Conservation (phyloP, 2,113 vertebrate species). For the Porphyrio hochstetteri region DNA sequence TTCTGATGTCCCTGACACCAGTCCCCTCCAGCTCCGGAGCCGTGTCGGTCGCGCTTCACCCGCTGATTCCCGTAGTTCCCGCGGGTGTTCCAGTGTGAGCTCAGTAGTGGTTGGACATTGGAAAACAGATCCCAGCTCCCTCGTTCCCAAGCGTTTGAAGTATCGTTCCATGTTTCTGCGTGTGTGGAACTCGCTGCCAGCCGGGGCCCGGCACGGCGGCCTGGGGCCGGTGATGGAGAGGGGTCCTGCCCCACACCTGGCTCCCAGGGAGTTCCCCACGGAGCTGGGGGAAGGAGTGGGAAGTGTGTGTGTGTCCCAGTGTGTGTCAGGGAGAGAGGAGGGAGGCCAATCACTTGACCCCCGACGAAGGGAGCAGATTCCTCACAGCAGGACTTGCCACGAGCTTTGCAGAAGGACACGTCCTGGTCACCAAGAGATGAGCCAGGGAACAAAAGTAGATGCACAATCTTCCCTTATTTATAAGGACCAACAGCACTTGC, state of each 20-base stretch:
- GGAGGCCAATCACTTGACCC: background rate
- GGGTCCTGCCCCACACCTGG: background rate
- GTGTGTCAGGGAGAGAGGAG: background rate
- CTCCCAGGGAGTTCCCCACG: background rate
- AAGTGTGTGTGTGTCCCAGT: background rate
- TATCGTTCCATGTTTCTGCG: background rate
- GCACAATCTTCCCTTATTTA: conserved; percentile 20
- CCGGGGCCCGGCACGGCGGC: background rate
- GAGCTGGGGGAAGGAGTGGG: background rate
- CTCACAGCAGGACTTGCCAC: background rate
- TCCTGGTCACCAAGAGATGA: background rate
- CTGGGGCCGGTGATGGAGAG: background rate
- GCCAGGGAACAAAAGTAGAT: background rate
- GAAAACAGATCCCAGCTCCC: background rate
- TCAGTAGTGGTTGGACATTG: background rate
- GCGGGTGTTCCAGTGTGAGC: background rate
- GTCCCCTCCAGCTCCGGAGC: background rate
- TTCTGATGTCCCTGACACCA: background rate
- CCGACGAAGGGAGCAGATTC: background rate
- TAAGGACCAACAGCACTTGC: conserved; percentile 40
- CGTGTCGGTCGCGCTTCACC: background rate
- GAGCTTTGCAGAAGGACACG: background rate
- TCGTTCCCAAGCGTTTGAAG: background rate
- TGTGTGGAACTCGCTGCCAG: background rate
- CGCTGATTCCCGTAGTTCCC: background rate